Base-by-base conservation (phyloP, 2,113 vertebrate genomes). In the Anser cygnoides region DNA sequence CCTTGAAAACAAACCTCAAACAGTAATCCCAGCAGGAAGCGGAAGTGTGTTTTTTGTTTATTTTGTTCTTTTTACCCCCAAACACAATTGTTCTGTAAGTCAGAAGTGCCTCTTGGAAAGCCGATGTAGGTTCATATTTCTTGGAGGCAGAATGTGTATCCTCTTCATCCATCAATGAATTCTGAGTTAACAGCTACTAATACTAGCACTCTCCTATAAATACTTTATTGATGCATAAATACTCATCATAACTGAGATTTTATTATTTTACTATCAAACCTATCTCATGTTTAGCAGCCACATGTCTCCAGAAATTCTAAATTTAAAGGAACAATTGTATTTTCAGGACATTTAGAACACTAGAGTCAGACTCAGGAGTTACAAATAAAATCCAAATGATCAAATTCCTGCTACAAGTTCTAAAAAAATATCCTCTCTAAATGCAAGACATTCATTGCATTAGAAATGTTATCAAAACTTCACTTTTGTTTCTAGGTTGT, bases 341-440 rank as follows among this genome's bases (percentile, higher is more conserved):
- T 91, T 83, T 41, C 46, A 55, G 6, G 62, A 35, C 14, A 61
- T 62, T 35, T 77, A 80, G 44, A 90, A 73, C 9, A 73, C 3
- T 9, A 43, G 50, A 65, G 33, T 89, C 37, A 61, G 70, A 67
- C 35, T 58, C 17, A 37, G 39, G 39, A 92, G 26, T 52, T 68
- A 52, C 15, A 78, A 88, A 90, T 20, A 82, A 80, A 70, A n/a
- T 16, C 55, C 13, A 59, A 84, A 28, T 11, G 50, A 17, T 52
- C 17, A 79, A 72, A 76, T 80, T 83, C 22, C 41, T 2, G 1
- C 59, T 80, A 41, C 35, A 29, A 80, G 39, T 73, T 82, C 44
- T 87, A 65, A 89, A 95, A 95, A 95, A 96, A 87, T 49, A 81
- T 29, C 61, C 26, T 57, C 52, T 78, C 52, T 86, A 89, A 86